Evolutionary conservation across 53 echinoderm and acorn worm genomes (phyloP).

Genomic region (Crossaster papposus): DNA sequence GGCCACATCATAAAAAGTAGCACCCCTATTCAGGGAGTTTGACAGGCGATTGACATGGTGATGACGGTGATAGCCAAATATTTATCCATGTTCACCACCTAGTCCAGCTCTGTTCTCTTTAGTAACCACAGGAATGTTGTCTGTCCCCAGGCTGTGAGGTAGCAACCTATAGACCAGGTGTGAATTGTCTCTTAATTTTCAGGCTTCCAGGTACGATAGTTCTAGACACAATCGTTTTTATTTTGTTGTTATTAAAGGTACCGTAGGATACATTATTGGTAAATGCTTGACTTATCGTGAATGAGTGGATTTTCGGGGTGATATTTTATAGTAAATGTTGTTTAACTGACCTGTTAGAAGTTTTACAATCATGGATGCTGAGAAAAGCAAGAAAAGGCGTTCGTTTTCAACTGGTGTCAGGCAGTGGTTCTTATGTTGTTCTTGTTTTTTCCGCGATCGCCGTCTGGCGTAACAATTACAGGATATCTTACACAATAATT

Average conservation of each 20-base stretch:
- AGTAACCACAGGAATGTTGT: constrained; percentile 37
- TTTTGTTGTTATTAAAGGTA: background rate
- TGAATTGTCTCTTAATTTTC: constrained; percentile 6
- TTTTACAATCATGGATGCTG: too few species aligned
- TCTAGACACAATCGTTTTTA: background rate
- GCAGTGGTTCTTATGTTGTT: too few species aligned
- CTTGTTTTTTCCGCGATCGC: too few species aligned
- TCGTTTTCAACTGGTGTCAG: too few species aligned
- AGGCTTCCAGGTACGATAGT: background rate
- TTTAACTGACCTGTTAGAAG: too few species aligned
- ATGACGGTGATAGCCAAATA: constrained; percentile 18
- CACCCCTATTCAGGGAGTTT: constrained; percentile 6
- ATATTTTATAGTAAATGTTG: too few species aligned
- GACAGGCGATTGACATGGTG: constrained; percentile 14
- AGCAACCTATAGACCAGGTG: constrained; percentile 14
- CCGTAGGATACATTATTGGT: too few species aligned
- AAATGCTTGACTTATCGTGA: too few species aligned
- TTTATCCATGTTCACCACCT: constrained; percentile 26
- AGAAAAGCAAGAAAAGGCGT: too few species aligned
- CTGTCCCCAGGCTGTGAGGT: constrained; percentile 3
- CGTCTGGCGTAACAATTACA: too few species aligned
- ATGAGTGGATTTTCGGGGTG: too few species aligned
- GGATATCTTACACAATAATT: too few species aligned
- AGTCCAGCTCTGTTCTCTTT: background rate
- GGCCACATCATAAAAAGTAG: constrained; percentile 24